Evolutionary conservation across 2,888 invertebrate species (phyloP).

Genomic region (Antheraea yamamai): DNA sequence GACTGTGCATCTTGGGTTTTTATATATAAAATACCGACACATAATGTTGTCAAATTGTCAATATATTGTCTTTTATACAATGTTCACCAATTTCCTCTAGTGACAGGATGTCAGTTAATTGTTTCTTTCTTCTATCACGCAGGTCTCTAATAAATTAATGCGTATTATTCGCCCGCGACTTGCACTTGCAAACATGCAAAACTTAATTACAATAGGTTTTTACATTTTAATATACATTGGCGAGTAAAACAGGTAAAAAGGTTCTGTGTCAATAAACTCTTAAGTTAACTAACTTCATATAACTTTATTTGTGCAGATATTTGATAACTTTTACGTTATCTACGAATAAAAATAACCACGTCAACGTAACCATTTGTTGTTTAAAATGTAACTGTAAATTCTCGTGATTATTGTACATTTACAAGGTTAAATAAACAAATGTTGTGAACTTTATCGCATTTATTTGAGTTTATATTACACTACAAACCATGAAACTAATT

Average conservation of each 20-base stretch:
- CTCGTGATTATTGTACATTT: conserved; percentile 5
- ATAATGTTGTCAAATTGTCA: too few relatives aligned
- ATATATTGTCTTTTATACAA: background rate
- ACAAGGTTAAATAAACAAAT: conserved; percentile 10
- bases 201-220: too few relatives aligned
- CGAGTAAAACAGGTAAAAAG: too few relatives aligned
- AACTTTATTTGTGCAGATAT: background rate
- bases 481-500: conserved; percentile 3
- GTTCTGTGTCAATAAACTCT: too few relatives aligned
- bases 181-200: too few relatives aligned
- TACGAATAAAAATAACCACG: background rate
- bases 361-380: background rate
- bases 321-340: background rate
- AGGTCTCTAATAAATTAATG: background rate
- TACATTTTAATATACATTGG: too few relatives aligned
- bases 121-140: background rate
- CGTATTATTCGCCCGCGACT: too few relatives aligned
- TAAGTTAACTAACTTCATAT: too few relatives aligned
- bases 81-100: background rate
- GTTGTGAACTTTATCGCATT: conserved; percentile 2
- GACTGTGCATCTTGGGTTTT: too few relatives aligned
- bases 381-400: background rate
- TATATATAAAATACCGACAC: too few relatives aligned
- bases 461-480: conserved; percentile 6
- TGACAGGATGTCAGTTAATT: background rate